Conservation (phyloP, 1,140 invertebrate species). For the Euschistus heros region DNA sequence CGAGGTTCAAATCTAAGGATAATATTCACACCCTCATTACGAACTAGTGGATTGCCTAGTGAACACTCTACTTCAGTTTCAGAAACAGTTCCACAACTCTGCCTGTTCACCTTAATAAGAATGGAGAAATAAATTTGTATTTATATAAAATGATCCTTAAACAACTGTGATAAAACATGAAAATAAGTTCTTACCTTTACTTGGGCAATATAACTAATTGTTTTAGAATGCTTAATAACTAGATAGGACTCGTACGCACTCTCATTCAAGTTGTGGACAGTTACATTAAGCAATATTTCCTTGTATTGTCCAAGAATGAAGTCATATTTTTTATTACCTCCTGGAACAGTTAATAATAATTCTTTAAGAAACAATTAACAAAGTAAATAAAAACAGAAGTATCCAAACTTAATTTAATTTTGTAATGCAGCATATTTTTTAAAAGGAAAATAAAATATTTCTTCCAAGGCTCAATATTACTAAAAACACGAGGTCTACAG, state of each 20-base stretch:
- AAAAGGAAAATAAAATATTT: not conserved
- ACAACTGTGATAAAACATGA: not conserved
- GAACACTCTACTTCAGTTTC: conserved; percentile 54
- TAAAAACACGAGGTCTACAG: no score
- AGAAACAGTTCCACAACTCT: conserved; percentile 3
- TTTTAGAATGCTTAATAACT: conserved; percentile 64
- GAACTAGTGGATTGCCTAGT: conserved; percentile 81
- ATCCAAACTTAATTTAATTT: not conserved
- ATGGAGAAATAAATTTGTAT: not conserved
- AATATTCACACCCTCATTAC: conserved; percentile 44
- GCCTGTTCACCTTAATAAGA: not conserved
- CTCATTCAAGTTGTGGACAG: conserved; percentile 66
- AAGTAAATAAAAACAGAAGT: not conserved
- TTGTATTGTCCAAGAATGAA: conserved; percentile 62
- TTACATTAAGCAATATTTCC: conserved; percentile 64
- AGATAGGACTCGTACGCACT: conserved; percentile 84
- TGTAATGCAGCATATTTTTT: not conserved
- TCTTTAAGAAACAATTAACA: not conserved
- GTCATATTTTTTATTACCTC: conserved; percentile 28
- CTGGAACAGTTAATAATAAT: conserved; percentile 5
- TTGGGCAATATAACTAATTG: conserved; percentile 65
- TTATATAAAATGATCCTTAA: not conserved
- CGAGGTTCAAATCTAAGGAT: conserved; percentile 70
- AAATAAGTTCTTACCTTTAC: conserved; percentile 33
- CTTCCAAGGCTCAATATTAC: not conserved